Evolutionary conservation across 2,797 vertebrate species (phyloP), one percentile per base, ranked within the genome.

Genomic region (Enteromius fasciolatus): DNA sequence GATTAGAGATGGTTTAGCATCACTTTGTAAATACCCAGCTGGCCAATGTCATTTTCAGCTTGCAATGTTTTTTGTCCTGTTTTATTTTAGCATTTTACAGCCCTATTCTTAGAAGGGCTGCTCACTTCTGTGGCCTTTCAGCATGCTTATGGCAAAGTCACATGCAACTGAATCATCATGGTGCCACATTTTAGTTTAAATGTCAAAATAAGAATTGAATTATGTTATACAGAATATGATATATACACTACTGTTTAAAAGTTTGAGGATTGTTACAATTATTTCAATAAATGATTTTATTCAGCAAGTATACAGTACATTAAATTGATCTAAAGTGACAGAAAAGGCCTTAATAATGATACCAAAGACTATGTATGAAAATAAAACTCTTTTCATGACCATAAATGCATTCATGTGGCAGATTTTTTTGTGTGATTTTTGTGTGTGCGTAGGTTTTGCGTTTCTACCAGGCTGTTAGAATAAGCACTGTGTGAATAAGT

Each of bases 61-160:
- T 23, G 52, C 67, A 46, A 25, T 17, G 36, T 3, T 18, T 73
- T 46, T 59, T 50, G 79, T 50, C 50, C 79, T 50, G 63, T 80
- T 54, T 57, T 72, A 57, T 63, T 76, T 44, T 8, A 48, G 25
- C 44, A 7, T 78, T 64, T 66, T 48, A 64, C 61, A 46, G 67
- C 6, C 39, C 67, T 80, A 48, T 72, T 73, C 41, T 81, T 73
- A 73, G 54, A 36, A 48, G 36, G 12, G 39, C 11, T n/a, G 28
- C 20, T 63, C 7, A 61, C 41, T 63, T n/a, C 39, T 36, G 25
- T 72, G 78, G 68, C 28, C 68, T 25, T 46, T 11, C 25, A 59
- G 52, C 23, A 46, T 70, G 52, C 18, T 61, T 12, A 46, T 46
- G 18, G 67, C 78, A 80, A 80, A 80, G 67, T 72, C 52, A 80